Evolutionary conservation across 2,797 vertebrate genomes (phyloP).

Genomic region (Periophthalmus magnuspinnatus): DNA sequence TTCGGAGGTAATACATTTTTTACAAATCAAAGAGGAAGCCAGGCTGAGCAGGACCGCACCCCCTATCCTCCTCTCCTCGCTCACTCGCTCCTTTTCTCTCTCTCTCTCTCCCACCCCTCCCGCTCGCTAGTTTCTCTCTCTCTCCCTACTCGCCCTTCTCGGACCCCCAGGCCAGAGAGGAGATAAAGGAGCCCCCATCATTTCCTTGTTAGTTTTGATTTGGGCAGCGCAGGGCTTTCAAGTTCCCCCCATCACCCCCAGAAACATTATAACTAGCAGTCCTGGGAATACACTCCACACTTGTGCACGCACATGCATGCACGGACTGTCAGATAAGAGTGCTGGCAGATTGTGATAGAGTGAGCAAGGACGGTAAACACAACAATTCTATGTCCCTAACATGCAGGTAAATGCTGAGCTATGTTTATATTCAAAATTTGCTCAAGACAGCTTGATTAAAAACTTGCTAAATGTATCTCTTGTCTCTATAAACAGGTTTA

Average conservation of each 20-base stretch:
- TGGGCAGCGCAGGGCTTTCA: conserved; percentile 92
- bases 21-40: conserved; percentile 90
- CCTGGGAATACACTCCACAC: conserved; percentile 84
- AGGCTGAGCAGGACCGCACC: conserved; percentile 62
- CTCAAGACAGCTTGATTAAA: background rate
- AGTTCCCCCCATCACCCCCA: conserved; percentile 94
- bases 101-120: conserved; percentile 26
- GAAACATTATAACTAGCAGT: conserved; percentile 99
- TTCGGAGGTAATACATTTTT: conserved; percentile 93
- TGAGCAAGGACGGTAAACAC: conserved; percentile 61
- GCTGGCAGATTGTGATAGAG: conserved; percentile 69
- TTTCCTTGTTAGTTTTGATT: conserved; percentile 98
- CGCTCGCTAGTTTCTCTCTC: conserved; percentile 64
- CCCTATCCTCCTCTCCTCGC: background rate
- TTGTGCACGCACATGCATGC: conserved; percentile 45
- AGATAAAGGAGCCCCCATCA: conserved; percentile 90
- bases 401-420: conserved; percentile 45
- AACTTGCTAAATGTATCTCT: background rate
- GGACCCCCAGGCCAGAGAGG: conserved; percentile 81
- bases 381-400: conserved; percentile 43
- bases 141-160: conserved; percentile 68
- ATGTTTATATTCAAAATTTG: background rate
- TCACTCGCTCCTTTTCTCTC: background rate
- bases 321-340: conserved; percentile 71
- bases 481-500: too few relatives aligned